Evolutionary conservation across 1,140 invertebrate species (phyloP).

Genomic region (Nomia melanderi): DNA sequence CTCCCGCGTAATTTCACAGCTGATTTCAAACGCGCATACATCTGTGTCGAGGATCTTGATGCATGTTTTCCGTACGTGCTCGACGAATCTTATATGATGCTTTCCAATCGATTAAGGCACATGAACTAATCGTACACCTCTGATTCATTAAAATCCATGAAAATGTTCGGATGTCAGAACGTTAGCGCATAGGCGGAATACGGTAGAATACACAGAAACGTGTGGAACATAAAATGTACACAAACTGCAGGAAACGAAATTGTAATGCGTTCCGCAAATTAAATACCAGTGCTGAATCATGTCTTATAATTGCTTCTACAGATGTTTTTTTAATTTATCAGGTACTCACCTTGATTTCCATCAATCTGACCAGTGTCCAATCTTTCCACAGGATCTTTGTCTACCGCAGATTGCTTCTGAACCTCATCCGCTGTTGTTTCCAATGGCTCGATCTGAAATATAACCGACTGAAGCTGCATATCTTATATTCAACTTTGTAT

Average conservation of each 20-base stretch:
- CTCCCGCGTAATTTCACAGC: not conserved
- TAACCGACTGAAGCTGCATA: not conserved
- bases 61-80: not conserved
- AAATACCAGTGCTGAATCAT: not conserved
- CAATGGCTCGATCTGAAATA: conserved; percentile 73
- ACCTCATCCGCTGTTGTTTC: conserved; percentile 69
- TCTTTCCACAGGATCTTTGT: conserved; percentile 66
- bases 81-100: not conserved
- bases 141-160: not conserved
- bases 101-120: not conserved
- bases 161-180: conserved; percentile 2
- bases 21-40: not conserved
- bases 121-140: not conserved
- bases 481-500: not conserved
- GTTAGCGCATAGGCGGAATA: not conserved
- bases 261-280: not conserved
- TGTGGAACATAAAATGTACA: conserved; percentile 6
- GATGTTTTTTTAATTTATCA: not conserved
- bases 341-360: conserved; percentile 69
- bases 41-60: not conserved
- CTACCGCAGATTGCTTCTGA: conserved; percentile 58
- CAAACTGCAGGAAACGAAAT: conserved; percentile 11
- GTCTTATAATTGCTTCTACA: not conserved
- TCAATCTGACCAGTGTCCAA: conserved; percentile 68
- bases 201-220: not conserved